Percentiles rank a stretch among this genome's conserved stretches.
Conservation (phyloP, 2,797 vertebrate species). For the Sylvilagus floridanus region DNA sequence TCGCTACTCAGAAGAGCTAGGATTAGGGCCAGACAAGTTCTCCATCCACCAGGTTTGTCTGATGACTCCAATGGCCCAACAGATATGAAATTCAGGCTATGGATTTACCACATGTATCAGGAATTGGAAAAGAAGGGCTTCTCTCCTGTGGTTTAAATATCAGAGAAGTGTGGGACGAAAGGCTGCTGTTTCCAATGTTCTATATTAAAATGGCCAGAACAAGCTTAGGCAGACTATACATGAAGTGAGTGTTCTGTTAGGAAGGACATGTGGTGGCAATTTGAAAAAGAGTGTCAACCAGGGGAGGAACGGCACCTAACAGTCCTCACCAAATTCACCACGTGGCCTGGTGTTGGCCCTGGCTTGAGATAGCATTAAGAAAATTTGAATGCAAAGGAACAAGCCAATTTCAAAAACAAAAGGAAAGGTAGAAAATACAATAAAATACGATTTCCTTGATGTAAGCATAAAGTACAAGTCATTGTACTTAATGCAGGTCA, state of each 20-base stretch:
- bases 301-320: not conserved
- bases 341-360: not conserved
- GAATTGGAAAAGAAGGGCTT: not conserved
- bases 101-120: not conserved
- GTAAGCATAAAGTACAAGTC: not conserved
- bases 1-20: constrained; percentile 60
- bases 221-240: not conserved
- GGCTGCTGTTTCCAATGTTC: not conserved
- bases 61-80: not conserved
- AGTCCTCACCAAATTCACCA: not conserved
- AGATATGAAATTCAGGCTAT: not conserved
- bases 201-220: not conserved
- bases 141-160: not conserved
- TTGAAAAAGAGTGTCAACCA: not conserved
- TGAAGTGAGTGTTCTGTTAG: not conserved
- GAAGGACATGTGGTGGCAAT: not conserved
- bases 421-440: not conserved
- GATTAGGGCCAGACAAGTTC: not conserved
- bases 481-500: not conserved
- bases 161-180: not conserved
- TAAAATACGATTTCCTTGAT: not conserved
- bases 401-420: not conserved
- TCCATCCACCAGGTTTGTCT: not conserved
- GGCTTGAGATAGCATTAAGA: not conserved
- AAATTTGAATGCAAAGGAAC: constrained; percentile 31